phyloP scores from a whole-genome alignment of 2,888 invertebrate species.

The Tenthredo livida region DNA sequence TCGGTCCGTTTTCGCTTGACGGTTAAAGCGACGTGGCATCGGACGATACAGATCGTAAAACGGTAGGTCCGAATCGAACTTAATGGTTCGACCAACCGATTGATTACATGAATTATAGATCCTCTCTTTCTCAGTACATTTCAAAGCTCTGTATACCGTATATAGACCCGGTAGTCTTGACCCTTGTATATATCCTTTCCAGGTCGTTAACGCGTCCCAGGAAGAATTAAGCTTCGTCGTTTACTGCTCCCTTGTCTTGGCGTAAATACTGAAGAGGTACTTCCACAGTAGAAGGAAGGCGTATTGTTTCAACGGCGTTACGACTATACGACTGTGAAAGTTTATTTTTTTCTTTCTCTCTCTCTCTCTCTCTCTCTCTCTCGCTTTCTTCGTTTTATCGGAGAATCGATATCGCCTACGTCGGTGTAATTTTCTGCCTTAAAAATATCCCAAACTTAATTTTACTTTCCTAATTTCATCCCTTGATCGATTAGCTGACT shows the following conservation, averaged over 20 bases:
- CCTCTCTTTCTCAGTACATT: constrained; percentile 44
- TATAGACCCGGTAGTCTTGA: constrained; percentile 44
- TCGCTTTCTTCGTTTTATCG: not conserved
- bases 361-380: too few relatives aligned
- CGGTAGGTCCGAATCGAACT: constrained; percentile 56
- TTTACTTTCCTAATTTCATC: not conserved
- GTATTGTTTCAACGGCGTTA: not conserved
- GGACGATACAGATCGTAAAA: constrained; percentile 64
- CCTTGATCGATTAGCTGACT: not conserved
- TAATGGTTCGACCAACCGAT: constrained; percentile 61
- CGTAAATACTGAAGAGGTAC: constrained; percentile 44
- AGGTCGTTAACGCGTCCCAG: constrained; percentile 67
- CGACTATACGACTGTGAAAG: not conserved
- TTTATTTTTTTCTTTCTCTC: not conserved
- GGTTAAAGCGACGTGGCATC: not conserved
- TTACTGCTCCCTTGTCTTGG: constrained; percentile 61
- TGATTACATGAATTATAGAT: constrained; percentile 73
- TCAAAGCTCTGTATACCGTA: constrained; percentile 23
- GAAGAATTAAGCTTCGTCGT: constrained; percentile 67
- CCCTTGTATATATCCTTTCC: constrained; percentile 67
- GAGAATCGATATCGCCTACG: not conserved
- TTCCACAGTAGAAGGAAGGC: constrained; percentile 5
- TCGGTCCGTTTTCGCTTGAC: constrained; percentile 15
- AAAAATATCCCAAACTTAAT: not conserved
- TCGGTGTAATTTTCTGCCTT: not conserved